Conservation (phyloP, 2,888 invertebrate genomes). For the Lissocephala sabroskyi region DNA sequence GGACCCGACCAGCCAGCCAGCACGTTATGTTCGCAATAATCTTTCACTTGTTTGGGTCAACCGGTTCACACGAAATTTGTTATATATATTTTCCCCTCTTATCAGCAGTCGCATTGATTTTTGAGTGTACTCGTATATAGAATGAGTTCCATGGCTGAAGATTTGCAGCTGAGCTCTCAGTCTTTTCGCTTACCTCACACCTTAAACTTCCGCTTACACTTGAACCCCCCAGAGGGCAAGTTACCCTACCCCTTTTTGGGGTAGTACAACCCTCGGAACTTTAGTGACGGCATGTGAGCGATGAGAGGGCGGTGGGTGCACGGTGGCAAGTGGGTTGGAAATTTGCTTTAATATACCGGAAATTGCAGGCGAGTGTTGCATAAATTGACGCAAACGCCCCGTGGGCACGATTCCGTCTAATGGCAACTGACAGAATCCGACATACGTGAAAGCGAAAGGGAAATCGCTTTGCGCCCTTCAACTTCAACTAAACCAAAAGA, state of each 20-base stretch:
- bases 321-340: conserved; percentile 43
- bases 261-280: no score
- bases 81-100: no score
- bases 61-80: no score
- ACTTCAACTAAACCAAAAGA: not conserved
- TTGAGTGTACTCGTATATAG: no score
- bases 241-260: conserved; percentile 9
- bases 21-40: no score
- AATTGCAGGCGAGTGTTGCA: conserved; percentile 62
- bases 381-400: conserved; percentile 69
- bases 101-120: no score
- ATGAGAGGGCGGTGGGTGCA: conserved; percentile 5
- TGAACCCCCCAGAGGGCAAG: conserved; percentile 45
- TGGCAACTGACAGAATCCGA: conserved; percentile 16
- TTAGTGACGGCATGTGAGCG: no score
- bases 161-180: no score
- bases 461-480: not conserved
- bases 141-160: no score
- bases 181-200: conserved; percentile 14
- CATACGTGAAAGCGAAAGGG: conserved; percentile 12
- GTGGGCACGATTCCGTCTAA: conserved; percentile 60
- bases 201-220: conserved; percentile 12
- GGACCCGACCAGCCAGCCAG: no score
- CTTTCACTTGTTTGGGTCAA: no score
- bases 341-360: conserved; percentile 65